Evolutionary conservation across 2,797 vertebrate species (phyloP), one percentile per base, ranked within the genome.

Genomic region (Labeo calbasu): DNA sequence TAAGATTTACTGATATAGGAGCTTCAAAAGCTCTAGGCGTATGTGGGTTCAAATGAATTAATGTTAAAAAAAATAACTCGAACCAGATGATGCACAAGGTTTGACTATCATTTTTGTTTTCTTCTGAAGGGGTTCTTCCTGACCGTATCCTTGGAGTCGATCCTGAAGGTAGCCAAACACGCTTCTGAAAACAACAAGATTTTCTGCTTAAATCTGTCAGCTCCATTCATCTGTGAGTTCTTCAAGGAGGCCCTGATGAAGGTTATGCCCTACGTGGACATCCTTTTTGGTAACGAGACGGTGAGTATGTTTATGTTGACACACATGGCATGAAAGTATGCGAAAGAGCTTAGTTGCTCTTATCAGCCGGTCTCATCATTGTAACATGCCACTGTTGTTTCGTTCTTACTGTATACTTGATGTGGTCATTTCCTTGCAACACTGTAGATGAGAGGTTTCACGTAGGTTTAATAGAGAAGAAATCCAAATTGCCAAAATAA

Each of bases 161-260:
- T 99, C 75, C 92, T 99, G 89, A 98, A 98, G 94, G 98, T 99
- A 87, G 97, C 98, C 25, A 93, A 93, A 85, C 95, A 98, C 4
- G 97, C 97, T 25, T 96, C 97, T 46, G 96, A 97, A 89, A 96
- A 95, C 87, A 97, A 99, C 94, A 98, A 96, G 95, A 92, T 97
- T 86, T 99, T 99, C 92, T 94, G 95, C 89, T 91, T 99, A 92
- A 99, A 99, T 91, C 94, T 99, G 84, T 99, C 98, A 0, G 98
- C 98, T 28, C 98, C 98, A 3, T 99, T 99, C 91, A 99, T 99
- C 94, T 96, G 96, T 91, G 96, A 99, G 88, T 96, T 97, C 94
- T 99, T 96, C 92, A 99, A 98, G 91, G 97, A 98, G 57, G 93
- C 95, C 23, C 93, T 99, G 92, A 98, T 98, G 97, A 94, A 99